These are phyloP conservation scores for Tinea pellionella DNA, from an alignment of 2,888 invertebrate genomes.

Conservation along the genomic window DNA sequence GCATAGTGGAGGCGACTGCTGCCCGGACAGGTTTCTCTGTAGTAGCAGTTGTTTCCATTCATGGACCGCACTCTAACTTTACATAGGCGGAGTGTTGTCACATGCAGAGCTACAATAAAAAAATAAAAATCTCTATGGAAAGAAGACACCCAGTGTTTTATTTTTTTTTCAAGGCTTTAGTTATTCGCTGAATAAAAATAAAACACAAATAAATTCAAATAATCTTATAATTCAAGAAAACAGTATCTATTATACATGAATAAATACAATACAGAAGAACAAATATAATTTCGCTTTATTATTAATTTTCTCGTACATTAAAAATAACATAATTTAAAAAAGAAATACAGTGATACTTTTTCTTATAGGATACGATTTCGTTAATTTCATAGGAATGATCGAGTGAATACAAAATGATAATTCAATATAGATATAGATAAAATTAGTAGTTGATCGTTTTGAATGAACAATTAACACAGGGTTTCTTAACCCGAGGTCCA, in stretches of 20 bases:
- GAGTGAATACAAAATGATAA: constrained; percentile 36
- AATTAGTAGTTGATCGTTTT: constrained; percentile 1
- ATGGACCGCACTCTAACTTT: no score
- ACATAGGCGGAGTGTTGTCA: no score
- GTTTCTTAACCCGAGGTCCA: no score
- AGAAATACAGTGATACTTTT: constrained; percentile 31
- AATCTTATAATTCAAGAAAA: constrained; percentile 66
- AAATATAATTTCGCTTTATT: constrained; percentile 19
- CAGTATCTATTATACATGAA: constrained; percentile 65
- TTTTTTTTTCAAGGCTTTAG: no score
- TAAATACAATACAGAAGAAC: constrained; percentile 66
- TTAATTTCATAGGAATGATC: constrained; percentile 57
- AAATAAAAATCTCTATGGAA: no score
- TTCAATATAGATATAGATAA: not conserved
- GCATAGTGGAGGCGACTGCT: no score
- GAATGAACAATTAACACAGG: not conserved
- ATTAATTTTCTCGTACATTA: constrained; percentile 33
- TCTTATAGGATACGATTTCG: constrained; percentile 26
- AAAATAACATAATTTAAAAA: constrained; percentile 37
- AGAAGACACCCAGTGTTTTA: no score
- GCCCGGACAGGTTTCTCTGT: no score
- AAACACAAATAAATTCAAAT: constrained; percentile 52
- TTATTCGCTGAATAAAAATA: no score
- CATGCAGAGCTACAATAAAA: no score
- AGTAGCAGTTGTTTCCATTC: no score